Evolutionary conservation across 2,888 invertebrate species (phyloP).

Genomic region (Prostheceraeus crozeri): DNA sequence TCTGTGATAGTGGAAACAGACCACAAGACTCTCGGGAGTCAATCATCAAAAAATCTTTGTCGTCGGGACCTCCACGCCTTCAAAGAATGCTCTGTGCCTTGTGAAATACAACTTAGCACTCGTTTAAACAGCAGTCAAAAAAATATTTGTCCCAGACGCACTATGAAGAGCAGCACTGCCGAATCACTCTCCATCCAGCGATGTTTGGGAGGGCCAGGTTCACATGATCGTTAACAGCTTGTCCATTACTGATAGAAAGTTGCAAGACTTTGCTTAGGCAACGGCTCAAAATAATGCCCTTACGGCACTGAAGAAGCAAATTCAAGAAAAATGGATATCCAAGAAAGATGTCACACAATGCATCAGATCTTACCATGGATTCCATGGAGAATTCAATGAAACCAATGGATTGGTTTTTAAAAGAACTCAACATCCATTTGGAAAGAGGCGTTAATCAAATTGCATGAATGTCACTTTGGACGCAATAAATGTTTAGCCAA

Average conservation of each 20-base stretch:
- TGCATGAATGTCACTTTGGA: slow-evolving; percentile 10
- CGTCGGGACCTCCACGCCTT: neutral
- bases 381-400: neutral
- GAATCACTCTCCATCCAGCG: too few relatives aligned
- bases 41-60: neutral
- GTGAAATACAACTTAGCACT: neutral
- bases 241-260: neutral
- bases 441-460: neutral
- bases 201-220: neutral
- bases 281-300: neutral
- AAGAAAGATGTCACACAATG: neutral
- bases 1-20: slow-evolving; percentile 1
- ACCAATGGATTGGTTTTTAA: neutral
- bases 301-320: neutral
- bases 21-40: neutral
- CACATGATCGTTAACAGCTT: neutral
- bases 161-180: neutral
- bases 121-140: slow-evolving; percentile 31
- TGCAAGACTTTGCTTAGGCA: too few relatives aligned
- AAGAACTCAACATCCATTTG: neutral
- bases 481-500: neutral
- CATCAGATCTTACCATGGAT: neutral
- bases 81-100: slow-evolving; percentile 5
- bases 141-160: neutral
- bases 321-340: neutral